Evolutionary conservation across 2,888 invertebrate species (phyloP), one percentile per base, ranked within the genome.

Genomic region (Erebia palarica): DNA sequence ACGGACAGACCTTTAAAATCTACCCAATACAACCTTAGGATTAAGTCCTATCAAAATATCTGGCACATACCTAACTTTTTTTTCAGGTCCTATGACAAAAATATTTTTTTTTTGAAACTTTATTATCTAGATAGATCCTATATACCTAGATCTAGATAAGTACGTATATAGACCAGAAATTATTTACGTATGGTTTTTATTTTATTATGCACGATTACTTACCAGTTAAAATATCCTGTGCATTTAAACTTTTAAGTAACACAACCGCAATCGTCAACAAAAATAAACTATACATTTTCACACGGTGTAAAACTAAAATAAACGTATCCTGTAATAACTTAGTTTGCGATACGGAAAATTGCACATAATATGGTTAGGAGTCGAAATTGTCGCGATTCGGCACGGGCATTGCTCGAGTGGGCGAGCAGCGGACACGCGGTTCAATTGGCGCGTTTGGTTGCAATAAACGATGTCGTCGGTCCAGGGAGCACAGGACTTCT

Each of bases 341-440:
- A 68, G 68, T 60, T 71, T 67, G 65, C 57, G 42, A 60, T 36
- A 55, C 57, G 59, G 53, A 58, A 74, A 74, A 68, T 70, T 69
- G 69, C 68, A 81, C 82, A 81, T 83, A 63, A 21, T 67, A 80
- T 80, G 82, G 80, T 80, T 82, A 78, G 78, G 72, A 74, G 63
- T 49, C 81, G 81, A 80, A 86, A 84, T 82, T 84, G 81, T 80
- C 82, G 78, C 81, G 78, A 80, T 82, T 82, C 81, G 80, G 77
- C 81, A 78, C 83, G 82, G 81, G 83, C 85, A 87, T 84, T 84
- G 82, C 84, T 82, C 81, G 86, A 84, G 82, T 83, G 82, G 81
- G 85, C 84, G 85, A 82, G 80, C 79, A 86, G 85, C 90, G 92
- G 92, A 92, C 92, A 90, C 91, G 90, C 91, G 86, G 76, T 85